Evolutionary conservation across 30 jellyfish, hydroid and myxozoan genomes (phyloP), one percentile per base, ranked within the genome.

Genomic region (Catostylus mosaicus): DNA sequence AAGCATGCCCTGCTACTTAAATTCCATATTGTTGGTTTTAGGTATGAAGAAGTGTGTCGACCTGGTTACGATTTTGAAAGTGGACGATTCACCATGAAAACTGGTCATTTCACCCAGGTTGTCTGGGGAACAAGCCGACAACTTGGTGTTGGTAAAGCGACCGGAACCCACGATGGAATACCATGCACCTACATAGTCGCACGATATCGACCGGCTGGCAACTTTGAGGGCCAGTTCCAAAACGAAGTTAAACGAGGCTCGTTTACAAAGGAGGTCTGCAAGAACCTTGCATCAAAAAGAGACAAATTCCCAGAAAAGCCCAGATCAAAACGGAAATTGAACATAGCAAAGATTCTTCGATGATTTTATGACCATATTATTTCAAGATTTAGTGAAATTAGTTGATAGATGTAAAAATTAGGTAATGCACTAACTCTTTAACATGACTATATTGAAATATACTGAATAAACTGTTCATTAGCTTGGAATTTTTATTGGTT

Each of bases 1-100:
- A n/a, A n/a, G n/a, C n/a, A n/a, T n/a, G n/a, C n/a, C n/a, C n/a
- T n/a, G n/a, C n/a, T n/a, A n/a, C n/a, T n/a, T n/a, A n/a, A n/a
- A 1, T 73, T 73, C 29, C 22, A n/a, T n/a, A n/a, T n/a, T n/a
- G n/a, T 47, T 63, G 16, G 11, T 68, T 51, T 50, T 68, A 91
- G 98, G 98, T 91, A 91, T 70, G 96, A 61, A 38, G 98, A 91
- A 56, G 96, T 78, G 20, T 91, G 98, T 72, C 37, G 85, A 23
- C 98, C 96, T 26, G 98, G 96, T 0, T 91, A 91, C 79, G 64
- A 78, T 43, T 91, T 91, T 66, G 96, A 35, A 27, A 22, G 50
- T 23, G 90, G 90, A 38, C 47, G 34, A 23, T 78, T 78, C 83
- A 43, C 96, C 35, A 61, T 43, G 67, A 52, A 76, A 47, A 91